phyloP scores from a whole-genome alignment of 2,797 vertebrate species.

The Dendrocincla tyrannina region DNA sequence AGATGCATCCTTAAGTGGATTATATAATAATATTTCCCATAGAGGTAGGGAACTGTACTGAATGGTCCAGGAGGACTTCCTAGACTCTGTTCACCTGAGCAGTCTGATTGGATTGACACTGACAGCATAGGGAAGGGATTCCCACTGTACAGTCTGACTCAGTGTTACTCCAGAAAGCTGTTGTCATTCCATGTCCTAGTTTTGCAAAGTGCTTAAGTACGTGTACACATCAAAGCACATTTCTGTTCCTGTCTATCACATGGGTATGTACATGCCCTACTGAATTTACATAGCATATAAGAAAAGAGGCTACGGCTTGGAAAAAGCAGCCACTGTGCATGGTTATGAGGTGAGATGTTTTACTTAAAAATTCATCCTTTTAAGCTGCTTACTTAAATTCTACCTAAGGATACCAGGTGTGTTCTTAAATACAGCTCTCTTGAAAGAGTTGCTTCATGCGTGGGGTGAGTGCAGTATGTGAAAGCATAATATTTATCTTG shows the following conservation, averaged over 20 bases:
- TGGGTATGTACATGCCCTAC: background rate
- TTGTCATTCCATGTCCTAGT: conserved; percentile 22
- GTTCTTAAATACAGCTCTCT: background rate
- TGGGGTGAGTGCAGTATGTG: background rate
- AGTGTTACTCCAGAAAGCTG: conserved; percentile 27
- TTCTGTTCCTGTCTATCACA: background rate
- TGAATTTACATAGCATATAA: background rate
- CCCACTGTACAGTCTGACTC: background rate
- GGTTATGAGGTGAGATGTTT: background rate
- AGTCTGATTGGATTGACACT: background rate
- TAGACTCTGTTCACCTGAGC: background rate
- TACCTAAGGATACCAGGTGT: background rate
- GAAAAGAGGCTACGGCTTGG: background rate
- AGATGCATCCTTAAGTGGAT: background rate
- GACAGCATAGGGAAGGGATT: conserved; percentile 22
- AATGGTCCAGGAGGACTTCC: background rate
- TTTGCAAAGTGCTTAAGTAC: background rate
- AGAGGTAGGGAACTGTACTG: background rate
- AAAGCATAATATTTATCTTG: background rate
- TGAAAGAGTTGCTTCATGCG: background rate
- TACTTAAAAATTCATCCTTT: background rate
- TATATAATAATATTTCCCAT: background rate
- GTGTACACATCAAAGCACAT: background rate
- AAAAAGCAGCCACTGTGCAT: background rate
- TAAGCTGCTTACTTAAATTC: background rate